These are phyloP conservation scores for Athripsodes cinereus DNA, from an alignment of 2,888 invertebrate species.

Conservation along the genomic window DNA sequence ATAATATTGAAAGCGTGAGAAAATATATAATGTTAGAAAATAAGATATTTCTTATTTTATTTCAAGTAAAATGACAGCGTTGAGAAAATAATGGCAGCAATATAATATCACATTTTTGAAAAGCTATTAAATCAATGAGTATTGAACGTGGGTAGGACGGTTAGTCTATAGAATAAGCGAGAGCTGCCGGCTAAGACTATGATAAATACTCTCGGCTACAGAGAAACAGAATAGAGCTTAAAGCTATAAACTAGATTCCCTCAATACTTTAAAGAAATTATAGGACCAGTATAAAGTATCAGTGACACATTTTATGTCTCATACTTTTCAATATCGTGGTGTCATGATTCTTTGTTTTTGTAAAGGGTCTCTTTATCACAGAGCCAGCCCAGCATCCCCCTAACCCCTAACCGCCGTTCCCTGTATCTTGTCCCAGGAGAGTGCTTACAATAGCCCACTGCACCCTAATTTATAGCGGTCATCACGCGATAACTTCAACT, in stretches of 20 bases:
- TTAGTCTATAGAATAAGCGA: neutral
- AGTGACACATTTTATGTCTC: neutral
- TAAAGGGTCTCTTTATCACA: constrained; percentile 4
- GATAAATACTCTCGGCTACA: neutral
- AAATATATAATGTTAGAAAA: no score
- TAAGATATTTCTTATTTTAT: no score
- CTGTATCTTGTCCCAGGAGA: neutral
- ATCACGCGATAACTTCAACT: constrained; percentile 8
- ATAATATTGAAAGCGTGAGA: no score
- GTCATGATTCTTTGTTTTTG: constrained; percentile 7
- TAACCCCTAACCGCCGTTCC: neutral
- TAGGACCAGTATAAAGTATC: neutral
- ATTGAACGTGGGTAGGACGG: neutral
- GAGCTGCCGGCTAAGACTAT: neutral
- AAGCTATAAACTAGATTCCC: neutral
- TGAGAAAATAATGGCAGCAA: neutral
- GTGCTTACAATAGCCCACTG: neutral
- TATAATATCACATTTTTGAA: neutral
- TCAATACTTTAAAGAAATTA: constrained; percentile 1
- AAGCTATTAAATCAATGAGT: neutral
- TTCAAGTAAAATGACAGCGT: no score
- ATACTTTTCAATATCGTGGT: neutral
- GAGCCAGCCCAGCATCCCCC: neutral
- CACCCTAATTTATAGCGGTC: constrained; percentile 12
- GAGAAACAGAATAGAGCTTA: neutral